phyloP scores from a whole-genome alignment of 1,140 invertebrate genomes.

The Cotesia chilonis region DNA sequence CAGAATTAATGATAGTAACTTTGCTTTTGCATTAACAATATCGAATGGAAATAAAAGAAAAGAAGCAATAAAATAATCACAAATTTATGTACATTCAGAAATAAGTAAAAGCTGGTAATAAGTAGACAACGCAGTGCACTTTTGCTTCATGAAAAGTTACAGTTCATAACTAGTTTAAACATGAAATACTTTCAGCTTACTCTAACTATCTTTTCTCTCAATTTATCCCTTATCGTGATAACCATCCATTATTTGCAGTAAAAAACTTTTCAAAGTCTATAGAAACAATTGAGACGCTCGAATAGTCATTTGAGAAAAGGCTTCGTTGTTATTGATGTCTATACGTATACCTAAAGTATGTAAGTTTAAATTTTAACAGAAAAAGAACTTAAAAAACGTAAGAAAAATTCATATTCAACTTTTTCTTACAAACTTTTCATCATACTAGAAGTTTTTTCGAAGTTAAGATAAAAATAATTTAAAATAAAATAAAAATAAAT shows the following conservation, averaged over 20 bases:
- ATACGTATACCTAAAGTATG: conserved; percentile 18
- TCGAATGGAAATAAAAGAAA: background rate
- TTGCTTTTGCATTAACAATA: background rate
- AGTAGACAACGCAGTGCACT: background rate
- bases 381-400: background rate
- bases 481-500: no score
- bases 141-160: background rate
- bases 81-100: background rate
- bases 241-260: conserved; percentile 19
- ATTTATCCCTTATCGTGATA: background rate
- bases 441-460: background rate
- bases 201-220: background rate
- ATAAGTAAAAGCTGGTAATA: background rate
- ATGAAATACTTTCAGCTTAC: background rate
- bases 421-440: conserved; percentile 18
- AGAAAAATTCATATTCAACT: conserved; percentile 18
- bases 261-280: conserved; percentile 23
- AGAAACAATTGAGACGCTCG: conserved; percentile 18
- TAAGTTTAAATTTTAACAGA: background rate
- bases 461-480: no score
- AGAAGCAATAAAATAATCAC: background rate
- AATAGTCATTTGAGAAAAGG: conserved; percentile 13
- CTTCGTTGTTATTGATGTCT: conserved; percentile 11
- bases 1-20: background rate
- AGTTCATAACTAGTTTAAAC: no score